Base-by-base conservation (phyloP, 1,140 invertebrate species). In the Neodiprion lecontei region DNA sequence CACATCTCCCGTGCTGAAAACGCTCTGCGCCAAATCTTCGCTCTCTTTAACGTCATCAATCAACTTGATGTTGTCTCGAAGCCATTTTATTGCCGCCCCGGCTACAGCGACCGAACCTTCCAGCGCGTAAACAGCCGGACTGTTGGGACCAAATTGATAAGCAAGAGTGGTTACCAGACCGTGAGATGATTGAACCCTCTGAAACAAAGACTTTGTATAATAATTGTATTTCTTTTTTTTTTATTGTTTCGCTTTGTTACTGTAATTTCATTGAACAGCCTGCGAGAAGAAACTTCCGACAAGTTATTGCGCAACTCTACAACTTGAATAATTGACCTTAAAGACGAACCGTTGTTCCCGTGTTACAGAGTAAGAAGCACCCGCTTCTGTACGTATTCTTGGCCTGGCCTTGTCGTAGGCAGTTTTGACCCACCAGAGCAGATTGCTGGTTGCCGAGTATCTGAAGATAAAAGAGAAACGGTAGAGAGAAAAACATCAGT, bases 331-430 rank as follows among this genome's bases (percentile, higher is more conserved):
- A 40, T 3, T 40, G 28, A 40, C 5, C 28, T 1, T 69, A 49
- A 23, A 70, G 8, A 70, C 79, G 78, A 82, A 95, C 94, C 80
- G 92, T 90, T 1, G 91, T 90, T 4, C 98, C 98, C 1, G 97
- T 99, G 82, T 99, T 99, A 87, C 96, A 98, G 0, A 99, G 88
- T 14, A 99, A 89, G 85, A 99, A 99, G 79, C 98, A 99, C 0
- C 98, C 98, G 67, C 97, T 99, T 21, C 98, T 94, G 85, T 98
- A 98, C 1, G 98, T 99, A 85, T 96, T 97, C 89, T 99, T 99
- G 0, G 97, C 96, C 84, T 97, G 95, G 0, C 98, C 98, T 12
- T 93, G 91, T 74, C 92, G 91, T 67, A 99, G 91, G 84, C 98
- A 99, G 84, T 95, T 93, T 84, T 99, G 98, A 0, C 98, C 98